A percentile compares a stretch with the other conserved stretches of the same genome.
Conservation (phyloP, 2,113 vertebrate genomes). For the Hypomesus transpacificus region DNA sequence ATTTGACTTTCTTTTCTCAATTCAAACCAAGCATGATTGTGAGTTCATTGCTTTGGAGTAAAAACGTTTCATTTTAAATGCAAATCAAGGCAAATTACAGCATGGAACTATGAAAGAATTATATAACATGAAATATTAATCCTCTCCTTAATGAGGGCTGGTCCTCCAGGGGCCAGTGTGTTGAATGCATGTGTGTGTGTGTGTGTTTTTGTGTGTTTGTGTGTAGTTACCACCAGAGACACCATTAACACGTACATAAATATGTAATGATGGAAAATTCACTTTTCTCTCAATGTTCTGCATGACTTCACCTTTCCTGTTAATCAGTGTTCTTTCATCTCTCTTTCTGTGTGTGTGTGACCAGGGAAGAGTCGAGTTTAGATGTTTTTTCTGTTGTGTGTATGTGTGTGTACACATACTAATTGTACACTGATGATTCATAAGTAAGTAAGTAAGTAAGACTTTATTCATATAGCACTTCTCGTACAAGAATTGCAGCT, state of each 20-base stretch:
- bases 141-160: constrained; percentile 69
- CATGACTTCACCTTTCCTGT: constrained; percentile 69
- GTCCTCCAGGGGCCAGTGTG: constrained; percentile 42
- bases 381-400: constrained; percentile 18
- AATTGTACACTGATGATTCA: no score
- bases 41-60: constrained; percentile 55
- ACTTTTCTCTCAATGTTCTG: constrained; percentile 68
- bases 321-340: constrained; percentile 53
- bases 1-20: constrained; percentile 41
- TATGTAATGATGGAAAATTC: constrained; percentile 72
- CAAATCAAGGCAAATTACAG: constrained; percentile 67
- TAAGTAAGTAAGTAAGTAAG: no score
- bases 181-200: neutral
- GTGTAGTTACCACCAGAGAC: constrained; percentile 54
- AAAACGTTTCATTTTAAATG: constrained; percentile 60
- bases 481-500: no score
- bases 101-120: constrained; percentile 72
- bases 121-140: constrained; percentile 74
- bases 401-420: constrained; percentile 5
- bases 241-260: constrained; percentile 74
- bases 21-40: constrained; percentile 27
- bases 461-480: no score
- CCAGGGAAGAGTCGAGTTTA: constrained; percentile 49
- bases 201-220: constrained; percentile 1
- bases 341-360: constrained; percentile 23